Evolutionary conservation across 2,113 vertebrate species (phyloP), one percentile per base, ranked within the genome.

Genomic region (Galbula dea): DNA sequence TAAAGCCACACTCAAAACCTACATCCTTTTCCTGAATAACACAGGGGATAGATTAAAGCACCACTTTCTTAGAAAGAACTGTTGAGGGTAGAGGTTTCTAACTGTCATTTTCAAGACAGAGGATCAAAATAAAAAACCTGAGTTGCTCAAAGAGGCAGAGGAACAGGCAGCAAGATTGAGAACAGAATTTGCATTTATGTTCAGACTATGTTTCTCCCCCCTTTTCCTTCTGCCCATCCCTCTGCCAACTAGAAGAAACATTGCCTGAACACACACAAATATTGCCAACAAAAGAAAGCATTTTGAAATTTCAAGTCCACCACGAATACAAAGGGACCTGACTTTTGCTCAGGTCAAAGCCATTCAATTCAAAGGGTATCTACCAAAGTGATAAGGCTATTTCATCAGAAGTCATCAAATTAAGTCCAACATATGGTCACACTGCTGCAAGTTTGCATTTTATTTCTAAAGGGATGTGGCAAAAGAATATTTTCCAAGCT

Each of bases 401-500:
- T 66, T 19, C 90, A 67, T 7, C 20, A 88, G 55, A 74, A 83
- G 63, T 52, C 85, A 94, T 83, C 72, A 89, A 63, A 68, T 83
- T 83, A 63, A 80, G 71, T 9, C 23, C 30, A 91, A 39, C 83
- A 73, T 83, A 82, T 69, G 76, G 92, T 14, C 48, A n/a, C 15
- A 11, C 63, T 32, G 69, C 71, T 37, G 78, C 19, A 49, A 74
- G 85, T 88, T 65, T 46, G 46, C 45, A 39, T 94, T 84, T 89
- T 94, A 62, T 57, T 67, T 69, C 84, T 83, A 55, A 88, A 89
- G 92, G 55, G 61, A 94, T 22, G 93, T 8, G 49, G 75, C 48
- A 85, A 85, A 73, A 59, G 74, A 79, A 30, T 69, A 59, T 83
- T 93, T 94, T 90, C 84, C 69, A 94, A 75, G 73, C 52, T 94